Evolutionary conservation across 37 sponge, comb jelly and placozoan species (phyloP), one percentile per base, ranked within the genome.

Genomic region (Mnemiopsis leidyi): DNA sequence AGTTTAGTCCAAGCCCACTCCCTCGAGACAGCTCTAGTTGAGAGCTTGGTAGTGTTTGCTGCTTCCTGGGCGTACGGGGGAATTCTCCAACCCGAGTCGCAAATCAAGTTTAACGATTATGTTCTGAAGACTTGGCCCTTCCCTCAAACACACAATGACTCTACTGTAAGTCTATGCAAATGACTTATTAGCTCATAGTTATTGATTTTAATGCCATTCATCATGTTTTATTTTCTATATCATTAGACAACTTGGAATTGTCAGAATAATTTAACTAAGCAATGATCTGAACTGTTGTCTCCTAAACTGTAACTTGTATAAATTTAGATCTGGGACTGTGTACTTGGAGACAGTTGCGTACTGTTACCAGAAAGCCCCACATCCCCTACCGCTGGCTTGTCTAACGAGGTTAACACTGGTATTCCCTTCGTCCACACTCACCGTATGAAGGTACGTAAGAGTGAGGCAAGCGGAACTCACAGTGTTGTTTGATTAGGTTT

Each of bases 401-500:
- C 90, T 85, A 85, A 38, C 90, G 90, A 85, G 90, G 90, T 33
- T 25, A 85, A 33, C 61, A 85, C 90, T 16, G 90, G 90, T 9
- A 40, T 40, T 32, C 90, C 90, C 48, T 85, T 85, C 61, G 20
- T 85, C 7, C 90, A 85, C 29, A 85, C 90, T 0, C 90, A 85
- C 26, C 36, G 24, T 1, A 85, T 85, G 61, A 85, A 40, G 90
- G 90, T 85, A n/a, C 2, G 75, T 71, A n/a, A n/a, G n/a, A n/a
- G n/a, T n/a, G n/a, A n/a, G n/a, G n/a, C n/a, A n/a, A n/a, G n/a
- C n/a, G n/a, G n/a, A n/a, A n/a, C n/a, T n/a, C n/a, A n/a, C n/a
- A n/a, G n/a, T n/a, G n/a, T n/a, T n/a, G n/a, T n/a, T n/a, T n/a
- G n/a, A n/a, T n/a, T n/a, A n/a, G n/a, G n/a, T n/a, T n/a, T n/a